phyloP scores from a whole-genome alignment of 2,888 invertebrate species.

The Vesta saturnalis region DNA sequence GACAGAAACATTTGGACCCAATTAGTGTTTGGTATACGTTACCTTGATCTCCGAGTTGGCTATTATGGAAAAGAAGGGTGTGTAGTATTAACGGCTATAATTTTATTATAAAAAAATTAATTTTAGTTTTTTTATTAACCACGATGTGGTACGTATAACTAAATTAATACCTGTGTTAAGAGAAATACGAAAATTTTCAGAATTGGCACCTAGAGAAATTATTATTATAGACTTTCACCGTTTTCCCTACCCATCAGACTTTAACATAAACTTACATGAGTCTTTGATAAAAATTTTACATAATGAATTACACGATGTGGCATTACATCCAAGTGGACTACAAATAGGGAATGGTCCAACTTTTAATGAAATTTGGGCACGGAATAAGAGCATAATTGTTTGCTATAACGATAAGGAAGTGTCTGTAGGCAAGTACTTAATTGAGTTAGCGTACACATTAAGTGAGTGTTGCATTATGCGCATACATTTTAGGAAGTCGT shows the following conservation, averaged over 20 bases:
- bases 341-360: conserved; percentile 65
- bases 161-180: conserved; percentile 73
- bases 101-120: not conserved
- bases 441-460: too few relatives aligned
- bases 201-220: conserved; percentile 74
- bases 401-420: conserved; percentile 67
- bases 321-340: conserved; percentile 62
- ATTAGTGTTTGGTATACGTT: conserved; percentile 84
- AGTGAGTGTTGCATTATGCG: too few relatives aligned
- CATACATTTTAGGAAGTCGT: conserved; percentile 54
- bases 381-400: conserved; percentile 67
- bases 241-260: conserved; percentile 68
- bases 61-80: conserved; percentile 64
- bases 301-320: conserved; percentile 65
- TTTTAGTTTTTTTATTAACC: conserved; percentile 77
- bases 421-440: conserved; percentile 58
- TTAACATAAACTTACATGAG: conserved; percentile 59
- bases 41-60: conserved; percentile 82
- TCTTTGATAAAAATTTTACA: conserved; percentile 64
- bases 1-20: conserved; percentile 85
- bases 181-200: conserved; percentile 75
- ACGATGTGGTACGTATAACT: conserved; percentile 75
- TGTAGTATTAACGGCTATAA: conserved; percentile 9
- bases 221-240: conserved; percentile 85
- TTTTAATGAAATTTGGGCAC: conserved; percentile 67